These are phyloP conservation scores for Isaurus tuberculatus DNA, from an alignment of 92 coral and sea anemone genomes.

Conservation along the genomic window DNA sequence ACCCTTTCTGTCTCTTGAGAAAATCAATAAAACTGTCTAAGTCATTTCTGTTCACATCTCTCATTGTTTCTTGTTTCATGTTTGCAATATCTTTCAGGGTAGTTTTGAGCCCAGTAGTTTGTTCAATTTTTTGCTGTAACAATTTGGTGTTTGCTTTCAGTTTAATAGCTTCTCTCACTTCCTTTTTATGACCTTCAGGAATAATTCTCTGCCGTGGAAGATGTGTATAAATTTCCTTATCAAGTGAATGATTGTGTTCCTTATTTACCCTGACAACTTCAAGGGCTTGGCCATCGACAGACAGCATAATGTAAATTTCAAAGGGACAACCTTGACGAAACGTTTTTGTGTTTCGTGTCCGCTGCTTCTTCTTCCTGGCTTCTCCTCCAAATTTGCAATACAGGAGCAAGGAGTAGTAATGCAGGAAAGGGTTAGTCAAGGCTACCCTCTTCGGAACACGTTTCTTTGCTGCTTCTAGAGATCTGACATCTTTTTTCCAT, in stretches of 20 bases:
- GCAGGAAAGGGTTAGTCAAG: slow-evolving; percentile 53
- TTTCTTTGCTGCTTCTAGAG: slow-evolving; percentile 51
- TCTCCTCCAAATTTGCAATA: slow-evolving; percentile 63
- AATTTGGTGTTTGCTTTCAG: slow-evolving; percentile 62
- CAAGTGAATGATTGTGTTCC: slow-evolving; percentile 57
- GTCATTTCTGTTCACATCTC: slow-evolving; percentile 46
- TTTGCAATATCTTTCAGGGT: slow-evolving; percentile 61
- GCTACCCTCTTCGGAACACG: slow-evolving; percentile 64
- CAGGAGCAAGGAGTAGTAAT: slow-evolving; percentile 63
- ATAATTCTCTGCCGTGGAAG: slow-evolving; percentile 45
- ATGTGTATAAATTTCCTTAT: slow-evolving; percentile 52
- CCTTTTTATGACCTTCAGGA: slow-evolving; percentile 24
- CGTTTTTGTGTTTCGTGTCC: slow-evolving; percentile 57
- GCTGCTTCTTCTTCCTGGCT: slow-evolving; percentile 38
- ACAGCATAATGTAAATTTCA: slow-evolving; percentile 57
- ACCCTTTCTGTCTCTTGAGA: slow-evolving; percentile 51
- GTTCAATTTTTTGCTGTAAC: slow-evolving; percentile 55
- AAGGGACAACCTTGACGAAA: slow-evolving; percentile 69
- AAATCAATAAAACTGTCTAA: slow-evolving; percentile 45
- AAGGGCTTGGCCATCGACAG: slow-evolving; percentile 67
- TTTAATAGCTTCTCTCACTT: slow-evolving; percentile 53
- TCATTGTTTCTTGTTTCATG: slow-evolving; percentile 53
- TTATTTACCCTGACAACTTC: slow-evolving; percentile 54
- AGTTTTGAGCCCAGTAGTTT: background rate
- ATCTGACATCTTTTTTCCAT: slow-evolving; percentile 56